Evolutionary conservation across 1,140 invertebrate genomes (phyloP).

Genomic region (Arion vulgaris): DNA sequence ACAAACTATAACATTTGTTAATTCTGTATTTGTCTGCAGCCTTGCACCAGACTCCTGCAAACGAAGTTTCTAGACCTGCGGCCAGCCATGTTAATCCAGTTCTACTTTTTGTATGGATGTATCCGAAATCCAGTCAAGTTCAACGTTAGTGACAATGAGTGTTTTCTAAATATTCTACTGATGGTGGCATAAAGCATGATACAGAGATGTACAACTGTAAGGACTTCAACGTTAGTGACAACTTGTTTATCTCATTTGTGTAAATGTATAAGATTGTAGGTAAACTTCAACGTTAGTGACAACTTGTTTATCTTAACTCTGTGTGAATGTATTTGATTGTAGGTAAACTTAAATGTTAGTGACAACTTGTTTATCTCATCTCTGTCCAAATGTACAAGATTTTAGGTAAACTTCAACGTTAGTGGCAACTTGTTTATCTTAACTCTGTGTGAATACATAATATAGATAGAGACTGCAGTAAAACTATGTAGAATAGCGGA

Average conservation of each 20-base stretch:
- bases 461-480: too few relatives aligned
- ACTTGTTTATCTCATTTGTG: neutral
- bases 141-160: constrained; percentile 66
- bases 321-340: neutral
- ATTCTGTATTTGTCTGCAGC: constrained; percentile 56
- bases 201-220: constrained; percentile 68
- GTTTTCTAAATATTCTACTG: constrained; percentile 68
- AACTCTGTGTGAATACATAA: too few relatives aligned
- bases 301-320: neutral
- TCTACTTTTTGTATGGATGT: constrained; percentile 73
- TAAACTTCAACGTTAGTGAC: too few relatives aligned
- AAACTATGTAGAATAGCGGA: too few relatives aligned
- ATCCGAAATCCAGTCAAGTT: constrained; percentile 52
- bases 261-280: neutral
- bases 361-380: too few relatives aligned
- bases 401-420: too few relatives aligned
- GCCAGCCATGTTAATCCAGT: constrained; percentile 71
- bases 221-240: constrained; percentile 57
- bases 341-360: too few relatives aligned
- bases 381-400: too few relatives aligned
- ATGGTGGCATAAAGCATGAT: constrained; percentile 66
- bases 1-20: too few relatives aligned
- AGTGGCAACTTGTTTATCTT: too few relatives aligned
- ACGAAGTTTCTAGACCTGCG: constrained; percentile 71
- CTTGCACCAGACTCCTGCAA: constrained; percentile 69